Percentiles rank a stretch among this genome's conserved stretches.
These are phyloP conservation scores for Clamator glandarius DNA, from an alignment of 2,797 vertebrate genomes.

Conservation along the genomic window DNA sequence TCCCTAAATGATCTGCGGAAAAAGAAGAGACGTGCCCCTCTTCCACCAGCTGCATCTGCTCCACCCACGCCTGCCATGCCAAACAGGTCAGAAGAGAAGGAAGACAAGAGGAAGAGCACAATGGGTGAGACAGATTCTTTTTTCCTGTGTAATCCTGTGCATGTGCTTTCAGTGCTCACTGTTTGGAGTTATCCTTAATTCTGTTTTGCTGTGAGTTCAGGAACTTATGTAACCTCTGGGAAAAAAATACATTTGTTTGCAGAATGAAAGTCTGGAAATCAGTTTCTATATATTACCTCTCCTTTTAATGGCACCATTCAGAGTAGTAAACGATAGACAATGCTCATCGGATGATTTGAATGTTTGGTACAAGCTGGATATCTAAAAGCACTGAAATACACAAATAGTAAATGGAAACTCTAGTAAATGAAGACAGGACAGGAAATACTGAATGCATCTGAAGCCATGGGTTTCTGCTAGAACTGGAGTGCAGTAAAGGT, in stretches of 20 bases:
- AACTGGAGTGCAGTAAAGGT: neutral
- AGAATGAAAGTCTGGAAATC: slow-evolving; percentile 68
- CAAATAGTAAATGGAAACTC: neutral
- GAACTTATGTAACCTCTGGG: neutral
- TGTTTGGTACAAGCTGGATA: neutral
- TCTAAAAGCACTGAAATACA: neutral
- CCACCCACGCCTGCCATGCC: slow-evolving; percentile 75
- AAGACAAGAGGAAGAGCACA: slow-evolving; percentile 88
- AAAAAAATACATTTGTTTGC: neutral
- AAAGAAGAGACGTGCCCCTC: slow-evolving; percentile 93
- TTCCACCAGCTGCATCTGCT: slow-evolving; percentile 83
- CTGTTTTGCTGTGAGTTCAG: neutral
- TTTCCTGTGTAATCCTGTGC: neutral
- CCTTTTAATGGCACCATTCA: neutral
- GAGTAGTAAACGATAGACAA: neutral
- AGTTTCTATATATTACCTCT: neutral
- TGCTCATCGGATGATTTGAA: neutral
- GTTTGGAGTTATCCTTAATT: neutral
- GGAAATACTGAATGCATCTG: neutral
- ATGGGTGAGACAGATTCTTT: slow-evolving; percentile 82
- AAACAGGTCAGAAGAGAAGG: slow-evolving; percentile 84
- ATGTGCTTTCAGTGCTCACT: neutral
- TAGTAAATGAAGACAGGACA: neutral
- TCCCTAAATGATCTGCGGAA: slow-evolving; percentile 82
- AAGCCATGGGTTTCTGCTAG: neutral